A percentile compares a stretch with the other conserved stretches of the same genome.
Conservation (phyloP, 2,888 invertebrate genomes). For the Papilio protenor region DNA sequence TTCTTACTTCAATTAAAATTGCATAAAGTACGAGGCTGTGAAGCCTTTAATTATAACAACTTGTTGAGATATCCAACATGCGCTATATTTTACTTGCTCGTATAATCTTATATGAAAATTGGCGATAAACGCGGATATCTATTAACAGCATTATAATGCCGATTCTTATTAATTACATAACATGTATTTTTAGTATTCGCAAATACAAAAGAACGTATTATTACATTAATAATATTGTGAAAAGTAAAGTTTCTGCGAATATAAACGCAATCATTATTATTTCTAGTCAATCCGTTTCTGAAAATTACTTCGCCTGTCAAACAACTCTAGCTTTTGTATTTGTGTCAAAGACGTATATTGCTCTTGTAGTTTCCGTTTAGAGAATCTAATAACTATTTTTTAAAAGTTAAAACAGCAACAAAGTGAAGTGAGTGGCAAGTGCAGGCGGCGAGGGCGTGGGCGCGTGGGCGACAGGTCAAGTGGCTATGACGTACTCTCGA, state of each 20-base stretch:
- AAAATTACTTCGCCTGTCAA: not conserved
- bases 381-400: slow-evolving; percentile 40
- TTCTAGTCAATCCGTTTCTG: not conserved
- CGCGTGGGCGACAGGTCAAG: slow-evolving; percentile 69
- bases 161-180: too few species aligned
- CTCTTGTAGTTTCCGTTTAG: slow-evolving; percentile 20
- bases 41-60: slow-evolving; percentile 23
- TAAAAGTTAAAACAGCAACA: slow-evolving; percentile 38
- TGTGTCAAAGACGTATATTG: not conserved
- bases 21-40: not conserved
- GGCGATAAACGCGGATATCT: not conserved
- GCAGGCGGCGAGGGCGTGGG: slow-evolving; percentile 40
- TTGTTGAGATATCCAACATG: slow-evolving; percentile 2
- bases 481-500: slow-evolving; percentile 74
- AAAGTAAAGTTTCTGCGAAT: not conserved
- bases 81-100: not conserved
- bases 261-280: not conserved
- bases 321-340: not conserved
- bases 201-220: too few species aligned
- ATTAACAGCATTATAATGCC: not conserved
- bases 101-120: not conserved
- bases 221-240: too few species aligned
- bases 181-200: too few species aligned
- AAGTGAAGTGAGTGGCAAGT: slow-evolving; percentile 43
- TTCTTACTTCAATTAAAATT: slow-evolving; percentile 25